Conservation (phyloP, 1,140 invertebrate species). For the Platyura marginata region DNA sequence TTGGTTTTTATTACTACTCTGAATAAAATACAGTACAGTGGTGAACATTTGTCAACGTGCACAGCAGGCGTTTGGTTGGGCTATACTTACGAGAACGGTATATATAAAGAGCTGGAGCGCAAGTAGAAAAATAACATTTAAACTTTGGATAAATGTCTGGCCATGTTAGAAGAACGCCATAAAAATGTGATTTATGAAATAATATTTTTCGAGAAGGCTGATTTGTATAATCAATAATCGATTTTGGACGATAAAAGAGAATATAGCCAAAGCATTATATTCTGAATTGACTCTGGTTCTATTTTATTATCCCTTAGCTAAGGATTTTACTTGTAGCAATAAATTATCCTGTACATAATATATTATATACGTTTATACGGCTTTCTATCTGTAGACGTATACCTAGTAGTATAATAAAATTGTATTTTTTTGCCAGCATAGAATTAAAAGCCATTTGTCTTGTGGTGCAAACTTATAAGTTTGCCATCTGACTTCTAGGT, state of each 20-base stretch:
- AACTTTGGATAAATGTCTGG: background rate
- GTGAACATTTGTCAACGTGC: conserved; percentile 2
- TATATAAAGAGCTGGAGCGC: background rate
- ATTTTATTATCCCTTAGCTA: too few relatives aligned
- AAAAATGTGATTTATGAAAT: background rate
- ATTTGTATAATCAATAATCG: too few relatives aligned
- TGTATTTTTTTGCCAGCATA: too few relatives aligned
- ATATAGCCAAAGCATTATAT: too few relatives aligned
- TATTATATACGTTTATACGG: too few relatives aligned
- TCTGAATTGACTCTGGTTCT: too few relatives aligned
- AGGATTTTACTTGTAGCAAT: too few relatives aligned
- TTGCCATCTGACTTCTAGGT: background rate
- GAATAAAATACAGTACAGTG: conserved; percentile 1
- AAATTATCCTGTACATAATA: too few relatives aligned
- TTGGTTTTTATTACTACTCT: background rate
- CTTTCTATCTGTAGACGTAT: too few relatives aligned
- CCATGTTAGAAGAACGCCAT: background rate
- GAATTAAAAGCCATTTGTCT: background rate
- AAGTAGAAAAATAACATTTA: background rate
- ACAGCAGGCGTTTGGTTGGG: background rate
- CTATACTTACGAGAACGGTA: background rate
- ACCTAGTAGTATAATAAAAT: too few relatives aligned
- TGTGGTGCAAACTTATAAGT: background rate
- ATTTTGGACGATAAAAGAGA: too few relatives aligned
- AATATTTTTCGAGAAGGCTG: background rate